These are phyloP conservation scores for Mechanitis messenoides DNA, from an alignment of 2,888 invertebrate species.

Conservation along the genomic window DNA sequence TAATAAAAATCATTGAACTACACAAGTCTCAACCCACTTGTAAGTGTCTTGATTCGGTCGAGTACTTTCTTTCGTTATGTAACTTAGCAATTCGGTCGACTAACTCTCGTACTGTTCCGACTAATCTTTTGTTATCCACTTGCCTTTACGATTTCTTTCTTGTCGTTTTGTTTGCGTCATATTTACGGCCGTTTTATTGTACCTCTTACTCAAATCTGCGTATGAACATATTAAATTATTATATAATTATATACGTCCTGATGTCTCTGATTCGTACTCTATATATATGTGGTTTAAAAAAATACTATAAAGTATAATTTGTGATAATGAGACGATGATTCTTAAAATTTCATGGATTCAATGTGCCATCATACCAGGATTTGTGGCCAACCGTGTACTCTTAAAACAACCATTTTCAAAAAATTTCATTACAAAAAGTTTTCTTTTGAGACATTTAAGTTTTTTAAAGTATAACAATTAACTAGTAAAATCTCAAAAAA, in stretches of 20 bases:
- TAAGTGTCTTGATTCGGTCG: slow-evolving; percentile 30
- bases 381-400: no score
- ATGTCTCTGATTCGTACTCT: slow-evolving; percentile 13
- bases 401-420: no score
- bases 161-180: slow-evolving; percentile 29
- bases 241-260: slow-evolving; percentile 13
- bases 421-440: no score
- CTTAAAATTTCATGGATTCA: no score
- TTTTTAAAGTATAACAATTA: no score
- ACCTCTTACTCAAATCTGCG: slow-evolving; percentile 11
- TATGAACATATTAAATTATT: slow-evolving; percentile 7
- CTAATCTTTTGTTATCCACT: slow-evolving; percentile 37
- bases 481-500: no score
- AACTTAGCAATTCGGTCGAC: slow-evolving; percentile 37
- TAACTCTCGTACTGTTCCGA: slow-evolving; percentile 34
- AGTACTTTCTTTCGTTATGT: slow-evolving; percentile 45
- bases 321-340: no score
- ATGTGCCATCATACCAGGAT: no score
- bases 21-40: slow-evolving; percentile 12
- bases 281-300: no score
- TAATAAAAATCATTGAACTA: no score
- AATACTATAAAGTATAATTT: no score
- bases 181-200: slow-evolving; percentile 15
- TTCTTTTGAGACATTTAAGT: no score
- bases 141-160: slow-evolving; percentile 31